Evolutionary conservation across 1,140 invertebrate genomes (phyloP).

Genomic region (Eumeta japonica): DNA sequence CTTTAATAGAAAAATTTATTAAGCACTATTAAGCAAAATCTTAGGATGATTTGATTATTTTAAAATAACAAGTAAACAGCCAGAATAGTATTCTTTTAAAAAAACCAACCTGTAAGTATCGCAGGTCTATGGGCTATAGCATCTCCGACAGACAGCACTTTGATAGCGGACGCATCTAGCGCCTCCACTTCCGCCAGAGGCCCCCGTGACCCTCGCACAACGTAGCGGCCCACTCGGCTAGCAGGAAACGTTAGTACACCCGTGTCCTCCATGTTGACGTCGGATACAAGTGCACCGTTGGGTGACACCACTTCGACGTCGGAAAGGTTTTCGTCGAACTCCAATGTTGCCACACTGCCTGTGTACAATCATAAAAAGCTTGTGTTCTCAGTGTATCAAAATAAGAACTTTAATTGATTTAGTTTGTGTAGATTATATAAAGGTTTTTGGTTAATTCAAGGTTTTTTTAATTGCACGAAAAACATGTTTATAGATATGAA

Average conservation of each 20-base stretch:
- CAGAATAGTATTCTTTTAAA: no score
- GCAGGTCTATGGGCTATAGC: slow-evolving; percentile 82
- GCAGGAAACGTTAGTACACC: slow-evolving; percentile 59
- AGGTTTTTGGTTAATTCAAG: no score
- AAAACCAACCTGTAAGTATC: slow-evolving; percentile 66
- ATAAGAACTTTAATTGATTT: no score
- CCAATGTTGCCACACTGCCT: slow-evolving; percentile 58
- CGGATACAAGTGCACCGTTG: slow-evolving; percentile 51
- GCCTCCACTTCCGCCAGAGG: slow-evolving; percentile 70
- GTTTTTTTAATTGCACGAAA: no score
- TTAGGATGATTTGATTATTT: no score
- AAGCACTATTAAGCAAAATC: no score
- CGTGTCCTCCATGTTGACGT: slow-evolving; percentile 48
- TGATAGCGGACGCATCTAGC: slow-evolving; percentile 81
- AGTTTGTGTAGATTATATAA: no score
- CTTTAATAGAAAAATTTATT: no score
- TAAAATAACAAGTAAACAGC: no score
- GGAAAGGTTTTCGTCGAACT: slow-evolving; percentile 56
- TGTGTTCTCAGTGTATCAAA: not conserved
- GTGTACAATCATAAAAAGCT: slow-evolving; percentile 4
- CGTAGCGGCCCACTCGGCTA: slow-evolving; percentile 55
- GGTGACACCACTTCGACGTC: slow-evolving; percentile 61
- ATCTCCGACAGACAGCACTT: slow-evolving; percentile 74
- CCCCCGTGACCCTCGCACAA: slow-evolving; percentile 44
- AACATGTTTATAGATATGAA: no score